These are phyloP conservation scores for Eulemur macaco DNA, from an alignment of 2,113 vertebrate genomes.

Conservation along the genomic window DNA sequence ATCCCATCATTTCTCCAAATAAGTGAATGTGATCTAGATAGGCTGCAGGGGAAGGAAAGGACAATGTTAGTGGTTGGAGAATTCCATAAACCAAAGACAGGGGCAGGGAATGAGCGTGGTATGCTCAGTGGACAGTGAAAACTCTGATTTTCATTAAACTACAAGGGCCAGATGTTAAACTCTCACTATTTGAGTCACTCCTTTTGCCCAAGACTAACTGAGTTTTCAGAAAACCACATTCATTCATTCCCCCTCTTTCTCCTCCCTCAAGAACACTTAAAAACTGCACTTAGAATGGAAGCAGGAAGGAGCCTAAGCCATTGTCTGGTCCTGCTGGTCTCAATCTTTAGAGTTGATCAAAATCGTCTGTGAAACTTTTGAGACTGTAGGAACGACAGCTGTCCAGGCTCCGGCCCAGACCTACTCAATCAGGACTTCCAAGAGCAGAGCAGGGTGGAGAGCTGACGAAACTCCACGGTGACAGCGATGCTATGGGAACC, in stretches of 20 bases:
- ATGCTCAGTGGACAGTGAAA: background rate
- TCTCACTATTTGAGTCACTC: background rate
- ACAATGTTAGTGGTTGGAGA: background rate
- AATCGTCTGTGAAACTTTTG: conserved; percentile 10
- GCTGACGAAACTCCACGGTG: background rate
- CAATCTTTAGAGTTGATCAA: background rate
- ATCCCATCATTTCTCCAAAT: background rate
- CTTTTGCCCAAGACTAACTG: background rate
- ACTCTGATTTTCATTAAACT: background rate
- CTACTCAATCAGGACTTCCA: background rate
- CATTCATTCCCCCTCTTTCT: background rate
- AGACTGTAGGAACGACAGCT: background rate
- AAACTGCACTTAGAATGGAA: background rate
- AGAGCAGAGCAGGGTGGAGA: background rate
- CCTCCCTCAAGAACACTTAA: background rate
- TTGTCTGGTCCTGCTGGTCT: background rate
- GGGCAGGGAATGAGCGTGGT: background rate
- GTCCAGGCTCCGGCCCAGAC: background rate
- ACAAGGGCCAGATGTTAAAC: background rate
- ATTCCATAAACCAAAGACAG: background rate
- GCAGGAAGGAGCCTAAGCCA: background rate
- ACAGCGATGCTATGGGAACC: background rate
- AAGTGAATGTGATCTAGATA: background rate
- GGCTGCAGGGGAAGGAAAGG: background rate
- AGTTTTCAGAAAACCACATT: background rate